A percentile compares a stretch with the other conserved stretches of the same genome.
phyloP scores from a whole-genome alignment of 2,797 vertebrate species.

The Vipera latastei region DNA sequence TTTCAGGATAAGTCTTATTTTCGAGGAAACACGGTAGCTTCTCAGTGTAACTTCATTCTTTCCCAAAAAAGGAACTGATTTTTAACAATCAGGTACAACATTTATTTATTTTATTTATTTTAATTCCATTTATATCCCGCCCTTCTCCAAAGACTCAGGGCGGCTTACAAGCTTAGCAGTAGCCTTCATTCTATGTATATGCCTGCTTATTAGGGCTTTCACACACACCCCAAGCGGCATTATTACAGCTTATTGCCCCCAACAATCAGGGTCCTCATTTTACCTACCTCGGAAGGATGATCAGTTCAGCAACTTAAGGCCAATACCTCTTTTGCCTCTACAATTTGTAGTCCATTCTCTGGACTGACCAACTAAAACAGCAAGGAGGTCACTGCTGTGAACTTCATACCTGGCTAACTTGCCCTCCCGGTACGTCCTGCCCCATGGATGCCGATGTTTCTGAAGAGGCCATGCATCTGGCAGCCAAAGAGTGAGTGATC shows the following conservation, averaged over 20 bases:
- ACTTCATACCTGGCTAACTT: constrained; percentile 88
- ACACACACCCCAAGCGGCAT: too few species aligned
- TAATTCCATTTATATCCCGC: too few species aligned
- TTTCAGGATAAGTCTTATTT: too few species aligned
- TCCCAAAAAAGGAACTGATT: not conserved
- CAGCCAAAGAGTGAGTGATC: constrained; percentile 93
- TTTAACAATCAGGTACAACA: not conserved
- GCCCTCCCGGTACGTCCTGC: constrained; percentile 94
- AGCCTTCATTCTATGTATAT: too few species aligned
- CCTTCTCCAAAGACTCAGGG: too few species aligned
- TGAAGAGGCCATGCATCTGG: constrained; percentile 97
- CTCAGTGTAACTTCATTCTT: not conserved
- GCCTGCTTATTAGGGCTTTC: too few species aligned
- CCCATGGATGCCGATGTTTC: constrained; percentile 97
- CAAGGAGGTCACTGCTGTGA: not conserved
- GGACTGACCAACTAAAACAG: not conserved
- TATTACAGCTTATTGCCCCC: too few species aligned
- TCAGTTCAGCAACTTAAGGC: not conserved
- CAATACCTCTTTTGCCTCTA: not conserved
- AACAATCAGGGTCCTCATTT: too few species aligned
- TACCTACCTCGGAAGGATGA: too few species aligned
- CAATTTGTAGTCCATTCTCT: not conserved
- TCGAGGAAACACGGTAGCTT: not conserved
- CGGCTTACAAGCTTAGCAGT: too few species aligned
- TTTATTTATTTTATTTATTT: too few species aligned